phyloP scores from a whole-genome alignment of 53 echinoderm and acorn worm genomes.

The Echinarachnius parma region DNA sequence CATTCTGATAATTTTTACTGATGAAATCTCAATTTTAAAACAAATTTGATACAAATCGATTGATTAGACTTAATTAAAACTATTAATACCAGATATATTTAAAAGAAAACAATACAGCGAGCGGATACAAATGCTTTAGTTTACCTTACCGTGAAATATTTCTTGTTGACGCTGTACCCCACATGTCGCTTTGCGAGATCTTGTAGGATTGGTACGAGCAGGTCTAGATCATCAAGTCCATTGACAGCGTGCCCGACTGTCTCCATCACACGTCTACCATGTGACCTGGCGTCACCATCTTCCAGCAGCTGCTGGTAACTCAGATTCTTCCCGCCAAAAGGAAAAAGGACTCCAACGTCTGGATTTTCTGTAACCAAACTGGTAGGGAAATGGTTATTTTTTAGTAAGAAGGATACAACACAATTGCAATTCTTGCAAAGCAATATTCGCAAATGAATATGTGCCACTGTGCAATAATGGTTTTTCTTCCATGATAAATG shows the following conservation, averaged over 20 bases:
- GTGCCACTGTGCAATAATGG: no score
- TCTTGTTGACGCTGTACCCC: conserved; percentile 21
- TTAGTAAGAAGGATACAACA: no score
- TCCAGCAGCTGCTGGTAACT: conserved; percentile 25
- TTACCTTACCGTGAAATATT: conserved; percentile 3
- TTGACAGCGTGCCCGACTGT: conserved; percentile 36
- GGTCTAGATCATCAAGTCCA: conserved; percentile 51
- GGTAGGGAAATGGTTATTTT: no score
- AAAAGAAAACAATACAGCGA: neutral
- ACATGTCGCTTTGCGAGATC: conserved; percentile 45
- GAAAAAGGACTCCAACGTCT: conserved; percentile 8
- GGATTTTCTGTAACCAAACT: conserved; percentile 39
- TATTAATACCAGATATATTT: no score
- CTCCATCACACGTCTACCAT: conserved; percentile 41
- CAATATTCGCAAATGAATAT: no score
- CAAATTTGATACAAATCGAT: no score
- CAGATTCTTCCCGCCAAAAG: conserved; percentile 41
- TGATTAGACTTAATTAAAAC: no score
- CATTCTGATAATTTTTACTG: no score
- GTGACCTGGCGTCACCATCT: neutral
- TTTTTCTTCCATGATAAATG: no score
- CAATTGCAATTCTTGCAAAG: no score
- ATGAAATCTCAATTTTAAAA: no score
- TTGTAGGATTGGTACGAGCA: conserved; percentile 28
- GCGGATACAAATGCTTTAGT: neutral